Base-by-base conservation (phyloP, 2,797 vertebrate species). In the Chromobotia macracanthus region DNA sequence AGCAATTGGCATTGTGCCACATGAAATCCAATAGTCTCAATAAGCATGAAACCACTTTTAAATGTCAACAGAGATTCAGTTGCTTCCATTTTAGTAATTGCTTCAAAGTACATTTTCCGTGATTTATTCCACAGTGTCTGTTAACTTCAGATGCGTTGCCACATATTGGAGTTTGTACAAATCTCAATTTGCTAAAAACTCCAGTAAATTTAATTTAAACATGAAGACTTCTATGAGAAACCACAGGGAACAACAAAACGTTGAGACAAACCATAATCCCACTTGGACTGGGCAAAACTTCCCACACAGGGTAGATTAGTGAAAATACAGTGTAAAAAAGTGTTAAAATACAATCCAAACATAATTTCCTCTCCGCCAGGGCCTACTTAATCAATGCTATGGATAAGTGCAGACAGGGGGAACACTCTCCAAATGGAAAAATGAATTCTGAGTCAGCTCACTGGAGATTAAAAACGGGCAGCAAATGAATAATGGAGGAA, bases 401-500 rank as follows among this genome's bases (percentile, higher is more conserved):
- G 90, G 91, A 92, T 91, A 91, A 87, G 89, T 87, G 90, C 89
- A 86, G 87, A 89, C 89, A 90, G 89, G 71, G 74, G 82, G 88
- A 91, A 91, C 90, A 87, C 90, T 90, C 88, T 91, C 88, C 88
- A 90, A 92, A 92, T 92, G 90, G 91, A 92, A 92, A 61, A 90
- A 88, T 83, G 89, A 91, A 91, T 91, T 92, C 92, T 93, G 92
- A 94, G 89, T 94, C 92, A 93, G 93, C 92, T 91, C 91, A 88
- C 90, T 89, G 89, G 93, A 93, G 93, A 94, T 94, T 94, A 94
- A 93, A 94, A 93, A 92, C 87, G 89, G 91, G 88, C 88, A 84
- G 89, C 87, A 89, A 89, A 93, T 93, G 92, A 94, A 93, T 94
- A 93, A 93, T 92, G 92, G 90, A 91, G 87, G 87, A 92, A 90